A percentile compares a stretch with the other conserved stretches of the same genome.
These are phyloP conservation scores for Drosophila insularis DNA, from an alignment of 1,140 invertebrate genomes.

Conservation along the genomic window DNA sequence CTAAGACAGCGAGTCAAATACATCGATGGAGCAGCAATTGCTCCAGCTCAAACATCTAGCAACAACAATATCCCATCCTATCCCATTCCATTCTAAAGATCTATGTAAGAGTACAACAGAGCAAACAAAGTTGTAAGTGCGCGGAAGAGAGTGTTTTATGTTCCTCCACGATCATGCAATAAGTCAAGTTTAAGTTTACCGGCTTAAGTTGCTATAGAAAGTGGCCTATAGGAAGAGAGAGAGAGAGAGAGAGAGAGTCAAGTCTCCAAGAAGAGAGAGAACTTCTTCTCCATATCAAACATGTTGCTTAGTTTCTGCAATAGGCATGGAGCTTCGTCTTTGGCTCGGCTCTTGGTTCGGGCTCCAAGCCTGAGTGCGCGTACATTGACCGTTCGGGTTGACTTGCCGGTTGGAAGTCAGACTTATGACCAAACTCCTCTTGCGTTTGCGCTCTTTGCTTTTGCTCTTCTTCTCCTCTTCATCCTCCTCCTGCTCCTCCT, in stretches of 20 bases:
- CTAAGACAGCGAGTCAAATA: conserved; percentile 12
- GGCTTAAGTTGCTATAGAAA: conserved; percentile 6
- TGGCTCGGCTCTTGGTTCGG: background rate
- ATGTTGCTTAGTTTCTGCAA: conserved; percentile 40
- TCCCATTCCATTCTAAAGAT: background rate
- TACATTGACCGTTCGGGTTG: conserved; percentile 75
- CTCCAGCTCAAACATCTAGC: conserved; percentile 12
- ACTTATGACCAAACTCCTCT: conserved; percentile 1
- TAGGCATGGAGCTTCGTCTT: background rate
- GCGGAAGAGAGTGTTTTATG: conserved; percentile 6
- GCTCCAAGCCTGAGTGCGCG: conserved; percentile 62
- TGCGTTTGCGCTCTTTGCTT: conserved; percentile 24
- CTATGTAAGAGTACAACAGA: conserved; percentile 5
- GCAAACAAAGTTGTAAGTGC: conserved; percentile 1
- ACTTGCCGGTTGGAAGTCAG: conserved; percentile 63
- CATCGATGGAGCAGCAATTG: conserved; percentile 8
- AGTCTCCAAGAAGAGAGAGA: background rate
- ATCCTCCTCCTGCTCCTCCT: too few relatives aligned
- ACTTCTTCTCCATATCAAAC: conserved; percentile 31
- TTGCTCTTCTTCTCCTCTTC: background rate
- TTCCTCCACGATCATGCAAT: conserved; percentile 14
- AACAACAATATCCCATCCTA: background rate
- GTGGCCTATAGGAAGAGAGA: background rate
- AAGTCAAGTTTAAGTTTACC: conserved; percentile 15
- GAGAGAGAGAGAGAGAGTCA: too few relatives aligned